Percentiles rank a stretch among this genome's conserved stretches.
These are phyloP conservation scores for Poeciliopsis turneri DNA, from an alignment of 2,797 vertebrate genomes.

Conservation along the genomic window DNA sequence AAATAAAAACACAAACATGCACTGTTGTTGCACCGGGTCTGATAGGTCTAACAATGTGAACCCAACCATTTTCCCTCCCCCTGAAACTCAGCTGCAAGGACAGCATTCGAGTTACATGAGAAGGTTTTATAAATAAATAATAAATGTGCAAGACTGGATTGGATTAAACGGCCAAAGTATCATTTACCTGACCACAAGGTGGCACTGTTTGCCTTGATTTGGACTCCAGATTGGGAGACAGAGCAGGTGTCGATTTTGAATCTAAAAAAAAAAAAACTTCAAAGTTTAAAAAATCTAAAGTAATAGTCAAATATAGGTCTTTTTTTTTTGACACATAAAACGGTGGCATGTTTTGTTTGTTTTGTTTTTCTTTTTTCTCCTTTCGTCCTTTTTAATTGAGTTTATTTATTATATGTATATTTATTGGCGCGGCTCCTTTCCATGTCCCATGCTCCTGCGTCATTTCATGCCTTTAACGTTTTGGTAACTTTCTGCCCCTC, in stretches of 20 bases:
- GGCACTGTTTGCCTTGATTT: slow-evolving; percentile 56
- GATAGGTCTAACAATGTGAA: background rate
- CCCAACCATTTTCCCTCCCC: background rate
- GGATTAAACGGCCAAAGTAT: background rate
- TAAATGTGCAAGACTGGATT: background rate
- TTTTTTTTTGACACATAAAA: background rate
- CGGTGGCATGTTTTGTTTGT: background rate
- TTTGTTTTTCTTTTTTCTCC: background rate
- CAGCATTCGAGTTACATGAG: slow-evolving; percentile 30
- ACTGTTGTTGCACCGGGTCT: too few relatives aligned
- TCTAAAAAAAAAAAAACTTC: background rate
- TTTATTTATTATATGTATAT: background rate
- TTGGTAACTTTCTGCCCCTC: background rate
- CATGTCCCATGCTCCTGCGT: background rate
- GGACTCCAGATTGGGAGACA: background rate
- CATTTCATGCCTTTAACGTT: background rate
- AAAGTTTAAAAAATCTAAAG: background rate
- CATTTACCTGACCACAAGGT: slow-evolving; percentile 28
- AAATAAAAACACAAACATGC: background rate
- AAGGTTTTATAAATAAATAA: slow-evolving; percentile 44
- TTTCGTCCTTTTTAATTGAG: background rate
- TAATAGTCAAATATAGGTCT: background rate
- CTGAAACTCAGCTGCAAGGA: background rate
- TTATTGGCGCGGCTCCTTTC: background rate
- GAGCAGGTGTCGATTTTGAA: background rate